Evolutionary conservation across 2,888 invertebrate genomes (phyloP).

Genomic region (Eupithecia subumbrata): DNA sequence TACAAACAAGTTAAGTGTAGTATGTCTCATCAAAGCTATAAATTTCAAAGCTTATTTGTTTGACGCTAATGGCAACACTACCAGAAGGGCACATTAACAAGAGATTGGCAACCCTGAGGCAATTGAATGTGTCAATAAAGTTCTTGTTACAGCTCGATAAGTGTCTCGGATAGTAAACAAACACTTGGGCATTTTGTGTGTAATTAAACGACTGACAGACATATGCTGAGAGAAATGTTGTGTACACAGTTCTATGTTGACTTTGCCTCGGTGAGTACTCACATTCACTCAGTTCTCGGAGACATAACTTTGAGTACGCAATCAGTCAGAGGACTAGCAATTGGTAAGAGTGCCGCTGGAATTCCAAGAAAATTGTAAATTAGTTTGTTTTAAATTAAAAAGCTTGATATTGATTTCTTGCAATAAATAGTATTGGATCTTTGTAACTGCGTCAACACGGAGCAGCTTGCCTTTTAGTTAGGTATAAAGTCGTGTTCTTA

Average conservation of each 20-base stretch:
- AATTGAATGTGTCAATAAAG: slow-evolving; percentile 72
- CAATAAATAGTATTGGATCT: background rate
- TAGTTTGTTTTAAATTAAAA: background rate
- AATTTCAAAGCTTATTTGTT: slow-evolving; percentile 23
- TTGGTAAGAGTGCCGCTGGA: slow-evolving; percentile 1
- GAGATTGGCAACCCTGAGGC: slow-evolving; percentile 52
- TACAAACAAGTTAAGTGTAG: slow-evolving; percentile 2
- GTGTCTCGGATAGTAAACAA: slow-evolving; percentile 69
- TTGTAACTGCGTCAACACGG: background rate
- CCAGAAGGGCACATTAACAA: slow-evolving; percentile 8
- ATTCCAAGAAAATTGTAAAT: background rate
- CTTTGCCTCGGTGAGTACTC: background rate
- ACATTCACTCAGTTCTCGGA: slow-evolving; percentile 28
- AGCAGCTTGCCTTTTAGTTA: background rate
- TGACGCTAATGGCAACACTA: slow-evolving; percentile 16
- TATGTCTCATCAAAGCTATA: slow-evolving; percentile 20
- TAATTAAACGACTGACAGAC: slow-evolving; percentile 65
- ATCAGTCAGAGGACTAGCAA: slow-evolving; percentile 17
- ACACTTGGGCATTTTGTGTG: slow-evolving; percentile 73
- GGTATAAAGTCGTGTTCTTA: background rate
- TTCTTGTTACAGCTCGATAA: slow-evolving; percentile 68
- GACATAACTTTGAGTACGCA: slow-evolving; percentile 22
- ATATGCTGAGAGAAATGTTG: slow-evolving; percentile 38
- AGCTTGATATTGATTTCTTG: background rate
- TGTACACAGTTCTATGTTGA: slow-evolving; percentile 32